phyloP scores from a whole-genome alignment of 1,140 invertebrate species.

The Orius insidiosus region DNA sequence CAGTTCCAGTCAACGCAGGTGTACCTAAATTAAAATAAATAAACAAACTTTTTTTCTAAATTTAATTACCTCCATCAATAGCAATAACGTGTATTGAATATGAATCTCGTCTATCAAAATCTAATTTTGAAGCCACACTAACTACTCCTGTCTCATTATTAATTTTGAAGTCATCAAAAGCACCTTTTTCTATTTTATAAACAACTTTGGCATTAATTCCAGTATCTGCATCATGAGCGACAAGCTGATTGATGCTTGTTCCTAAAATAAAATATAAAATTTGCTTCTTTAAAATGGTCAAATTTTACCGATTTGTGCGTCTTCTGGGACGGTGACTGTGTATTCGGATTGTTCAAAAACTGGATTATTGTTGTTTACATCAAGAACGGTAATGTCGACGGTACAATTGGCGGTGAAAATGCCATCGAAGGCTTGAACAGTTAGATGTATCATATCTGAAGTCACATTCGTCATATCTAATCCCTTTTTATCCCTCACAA shows the following conservation, averaged over 20 bases:
- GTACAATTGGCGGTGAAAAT: conserved; percentile 45
- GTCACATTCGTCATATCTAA: conserved; percentile 41
- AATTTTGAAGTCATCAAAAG: conserved; percentile 67
- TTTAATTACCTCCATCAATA: conserved; percentile 57
- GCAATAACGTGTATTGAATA: conserved; percentile 67
- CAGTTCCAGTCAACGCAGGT: conserved; percentile 61
- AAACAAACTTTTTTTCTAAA: conserved; percentile 12
- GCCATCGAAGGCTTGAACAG: conserved; percentile 53
- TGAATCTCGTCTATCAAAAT: conserved; percentile 59
- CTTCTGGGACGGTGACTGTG: conserved; percentile 52
- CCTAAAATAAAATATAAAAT: conserved; percentile 26
- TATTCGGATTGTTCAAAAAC: conserved; percentile 57
- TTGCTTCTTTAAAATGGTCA: no score
- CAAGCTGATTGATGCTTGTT: conserved; percentile 47
- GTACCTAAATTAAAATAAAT: conserved; percentile 34
- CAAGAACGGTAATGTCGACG: conserved; percentile 58
- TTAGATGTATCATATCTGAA: conserved; percentile 36
- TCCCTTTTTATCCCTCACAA: conserved; percentile 38
- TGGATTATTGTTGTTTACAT: conserved; percentile 76
- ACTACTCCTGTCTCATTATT: conserved; percentile 57
- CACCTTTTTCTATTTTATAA: conserved; percentile 68
- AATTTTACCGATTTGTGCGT: conserved; percentile 44
- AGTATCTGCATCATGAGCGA: conserved; percentile 63
- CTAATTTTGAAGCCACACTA: conserved; percentile 55
- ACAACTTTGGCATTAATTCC: conserved; percentile 64